These are phyloP conservation scores for Rotaria socialis DNA, from an alignment of 2,888 invertebrate genomes.

Conservation along the genomic window DNA sequence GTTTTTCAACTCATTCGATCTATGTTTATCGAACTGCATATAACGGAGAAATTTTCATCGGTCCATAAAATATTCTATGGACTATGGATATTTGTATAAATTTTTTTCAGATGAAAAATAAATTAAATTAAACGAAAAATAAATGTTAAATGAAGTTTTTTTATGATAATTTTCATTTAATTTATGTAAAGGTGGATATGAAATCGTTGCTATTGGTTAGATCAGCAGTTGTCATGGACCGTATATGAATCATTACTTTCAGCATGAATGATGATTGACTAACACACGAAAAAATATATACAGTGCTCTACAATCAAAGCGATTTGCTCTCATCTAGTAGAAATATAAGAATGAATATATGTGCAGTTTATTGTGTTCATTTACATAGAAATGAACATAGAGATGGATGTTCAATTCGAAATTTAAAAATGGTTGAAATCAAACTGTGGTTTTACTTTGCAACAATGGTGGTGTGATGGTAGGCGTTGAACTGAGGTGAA, in stretches of 20 bases:
- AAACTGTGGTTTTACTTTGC: no score
- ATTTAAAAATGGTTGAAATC: no score
- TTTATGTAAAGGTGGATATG: not conserved
- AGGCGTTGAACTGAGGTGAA: no score
- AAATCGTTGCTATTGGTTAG: not conserved
- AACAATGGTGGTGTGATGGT: no score
- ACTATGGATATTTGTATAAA: not conserved
- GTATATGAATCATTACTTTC: not conserved
- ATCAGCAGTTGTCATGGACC: not conserved
- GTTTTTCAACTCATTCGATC: no score
- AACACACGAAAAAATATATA: not conserved
- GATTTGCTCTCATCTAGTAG: no score
- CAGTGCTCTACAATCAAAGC: no score
- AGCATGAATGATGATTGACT: not conserved
- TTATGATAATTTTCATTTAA: not conserved
- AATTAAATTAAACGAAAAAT: not conserved
- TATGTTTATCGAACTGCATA: not conserved
- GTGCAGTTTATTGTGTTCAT: no score
- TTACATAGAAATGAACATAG: no score
- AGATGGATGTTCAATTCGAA: no score
- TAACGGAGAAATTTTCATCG: not conserved
- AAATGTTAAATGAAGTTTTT: not conserved
- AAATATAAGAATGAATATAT: no score
- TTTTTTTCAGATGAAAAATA: not conserved
- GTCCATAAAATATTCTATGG: not conserved